Percentiles rank a stretch among this genome's conserved stretches.
These are phyloP conservation scores for Xenops minutus DNA, from an alignment of 2,797 vertebrate species.

Conservation along the genomic window DNA sequence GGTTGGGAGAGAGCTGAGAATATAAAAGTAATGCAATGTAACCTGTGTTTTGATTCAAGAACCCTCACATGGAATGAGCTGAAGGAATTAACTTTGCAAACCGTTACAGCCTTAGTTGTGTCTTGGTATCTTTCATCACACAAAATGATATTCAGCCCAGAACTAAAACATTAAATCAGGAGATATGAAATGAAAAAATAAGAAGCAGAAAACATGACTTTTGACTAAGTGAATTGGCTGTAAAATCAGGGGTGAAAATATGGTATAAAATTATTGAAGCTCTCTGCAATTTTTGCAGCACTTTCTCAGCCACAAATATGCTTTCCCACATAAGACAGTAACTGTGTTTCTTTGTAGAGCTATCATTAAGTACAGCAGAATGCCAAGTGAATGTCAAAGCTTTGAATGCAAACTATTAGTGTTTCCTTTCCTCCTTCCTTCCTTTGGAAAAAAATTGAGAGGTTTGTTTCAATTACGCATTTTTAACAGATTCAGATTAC, in stretches of 20 bases:
- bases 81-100: neutral
- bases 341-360: conserved; percentile 53
- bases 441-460: neutral
- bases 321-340: conserved; percentile 63
- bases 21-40: neutral
- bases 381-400: conserved; percentile 68
- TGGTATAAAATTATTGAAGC: conserved; percentile 64
- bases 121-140: conserved; percentile 1
- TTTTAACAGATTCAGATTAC: conserved; percentile 45
- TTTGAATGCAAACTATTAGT: conserved; percentile 43
- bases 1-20: neutral
- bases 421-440: conserved; percentile 21
- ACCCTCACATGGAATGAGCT: neutral
- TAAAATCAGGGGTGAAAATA: conserved; percentile 60
- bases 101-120: neutral
- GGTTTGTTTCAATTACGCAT: conserved; percentile 47
- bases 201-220: conserved; percentile 60
- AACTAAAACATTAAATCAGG: conserved; percentile 46
- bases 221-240: conserved; percentile 64
- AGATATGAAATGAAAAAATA: conserved; percentile 34
- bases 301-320: conserved; percentile 71
- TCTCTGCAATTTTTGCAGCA: conserved; percentile 37
- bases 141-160: neutral
- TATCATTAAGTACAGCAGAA: conserved; percentile 54
- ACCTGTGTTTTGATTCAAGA: neutral